Conservation (phyloP, 2,888 invertebrate species). For the Melanophora roralis region DNA sequence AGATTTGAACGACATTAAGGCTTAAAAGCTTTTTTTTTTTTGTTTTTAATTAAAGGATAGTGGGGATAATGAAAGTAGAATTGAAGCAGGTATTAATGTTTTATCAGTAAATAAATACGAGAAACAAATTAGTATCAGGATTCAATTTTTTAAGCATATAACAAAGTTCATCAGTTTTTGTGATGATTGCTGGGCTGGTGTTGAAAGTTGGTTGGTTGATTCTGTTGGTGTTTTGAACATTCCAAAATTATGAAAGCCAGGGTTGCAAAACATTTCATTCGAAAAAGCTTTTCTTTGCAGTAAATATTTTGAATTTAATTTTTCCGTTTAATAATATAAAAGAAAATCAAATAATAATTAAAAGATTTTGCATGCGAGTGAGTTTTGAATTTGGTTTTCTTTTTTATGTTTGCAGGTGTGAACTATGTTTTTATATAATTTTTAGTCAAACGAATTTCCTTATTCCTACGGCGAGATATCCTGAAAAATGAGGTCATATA, state of each 20-base stretch:
- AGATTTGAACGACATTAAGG: conserved; percentile 29
- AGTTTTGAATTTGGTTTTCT: conserved; percentile 22
- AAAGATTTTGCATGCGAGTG: conserved; percentile 8
- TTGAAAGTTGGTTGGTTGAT: too few relatives aligned
- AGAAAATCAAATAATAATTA: too few relatives aligned
- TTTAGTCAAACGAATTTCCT: conserved; percentile 72
- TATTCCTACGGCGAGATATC: conserved; percentile 77
- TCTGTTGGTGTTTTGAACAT: conserved; percentile 7
- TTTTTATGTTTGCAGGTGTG: too few relatives aligned
- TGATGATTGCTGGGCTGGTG: neutral
- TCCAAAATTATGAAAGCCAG: conserved; percentile 9
- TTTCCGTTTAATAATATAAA: too few relatives aligned
- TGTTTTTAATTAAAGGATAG: too few relatives aligned
- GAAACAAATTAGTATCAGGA: neutral
- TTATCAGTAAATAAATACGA: too few relatives aligned
- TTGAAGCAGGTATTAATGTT: neutral
- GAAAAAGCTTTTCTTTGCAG: conserved; percentile 56
- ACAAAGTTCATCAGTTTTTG: neutral
- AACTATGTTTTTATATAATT: conserved; percentile 52
- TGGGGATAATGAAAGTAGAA: neutral
- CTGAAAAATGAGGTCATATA: conserved; percentile 78
- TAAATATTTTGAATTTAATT: neutral
- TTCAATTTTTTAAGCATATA: neutral
- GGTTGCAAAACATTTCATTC: conserved; percentile 6
- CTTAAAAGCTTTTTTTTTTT: neutral